Conservation (phyloP, 2,888 invertebrate genomes). For the Ceratothoa steindachneri region DNA sequence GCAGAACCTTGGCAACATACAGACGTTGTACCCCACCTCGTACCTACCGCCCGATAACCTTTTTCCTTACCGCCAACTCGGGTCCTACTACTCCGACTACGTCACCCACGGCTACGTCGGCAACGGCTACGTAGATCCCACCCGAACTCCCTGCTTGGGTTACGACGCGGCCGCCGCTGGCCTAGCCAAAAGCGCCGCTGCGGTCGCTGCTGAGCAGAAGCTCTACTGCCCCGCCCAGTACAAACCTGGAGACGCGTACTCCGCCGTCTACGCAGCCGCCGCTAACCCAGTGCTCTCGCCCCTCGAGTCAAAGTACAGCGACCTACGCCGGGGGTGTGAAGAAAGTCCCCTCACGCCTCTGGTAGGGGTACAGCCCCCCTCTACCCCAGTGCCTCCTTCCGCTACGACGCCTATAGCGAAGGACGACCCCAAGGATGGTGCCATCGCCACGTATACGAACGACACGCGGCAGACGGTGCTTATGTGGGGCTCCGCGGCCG, state of each 20-base stretch:
- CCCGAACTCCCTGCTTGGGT: conserved; percentile 50
- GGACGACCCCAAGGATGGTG: conserved; percentile 34
- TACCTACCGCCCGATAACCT: conserved; percentile 72
- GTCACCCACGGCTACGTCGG: conserved; percentile 48
- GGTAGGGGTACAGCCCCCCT: conserved; percentile 16
- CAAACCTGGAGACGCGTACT: conserved; percentile 40
- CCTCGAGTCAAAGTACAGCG: conserved; percentile 42
- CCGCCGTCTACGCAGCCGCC: conserved; percentile 39
- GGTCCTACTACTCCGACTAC: conserved; percentile 75
- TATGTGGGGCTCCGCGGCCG: conserved; percentile 70
- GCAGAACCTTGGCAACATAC: conserved; percentile 59
- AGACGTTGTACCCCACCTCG: conserved; percentile 42
- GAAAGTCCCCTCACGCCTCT: conserved; percentile 30
- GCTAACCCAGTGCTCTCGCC: conserved; percentile 41
- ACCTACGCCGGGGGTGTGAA: conserved; percentile 23
- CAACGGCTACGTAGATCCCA: conserved; percentile 47
- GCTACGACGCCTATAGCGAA: conserved; percentile 27
- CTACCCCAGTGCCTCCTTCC: conserved; percentile 38
- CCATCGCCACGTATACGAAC: conserved; percentile 52
- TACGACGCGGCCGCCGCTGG: conserved; percentile 47
- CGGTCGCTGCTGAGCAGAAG: conserved; percentile 42
- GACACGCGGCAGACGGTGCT: conserved; percentile 80
- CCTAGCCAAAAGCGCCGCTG: conserved; percentile 33
- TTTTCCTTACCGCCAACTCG: conserved; percentile 82
- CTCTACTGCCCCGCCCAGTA: conserved; percentile 43